Base-by-base conservation (phyloP, 2,113 vertebrate genomes). In the Nettapus auritus region DNA sequence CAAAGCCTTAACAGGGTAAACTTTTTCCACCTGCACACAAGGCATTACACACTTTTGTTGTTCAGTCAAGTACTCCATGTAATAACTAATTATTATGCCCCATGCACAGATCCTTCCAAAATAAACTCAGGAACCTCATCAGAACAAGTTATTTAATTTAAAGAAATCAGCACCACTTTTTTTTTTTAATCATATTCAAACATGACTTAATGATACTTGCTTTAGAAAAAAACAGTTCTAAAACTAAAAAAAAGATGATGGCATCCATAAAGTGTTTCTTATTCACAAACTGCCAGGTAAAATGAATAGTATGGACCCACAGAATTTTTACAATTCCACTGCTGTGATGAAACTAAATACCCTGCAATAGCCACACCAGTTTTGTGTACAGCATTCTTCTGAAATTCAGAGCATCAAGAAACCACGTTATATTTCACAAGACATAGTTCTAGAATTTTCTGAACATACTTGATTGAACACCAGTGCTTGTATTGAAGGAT, bases 21-120 rank as follows among this genome's bases (percentile, higher is more conserved):
- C 13, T 28, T 69, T 11, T 75, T 68, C 69, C 44, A 82, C 42
- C 88, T 88, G 90, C 78, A 91, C 86, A 97, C 94, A 96, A 96
- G 95, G 89, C 40, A 97, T 95, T 93, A 93, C 89, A 84, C 63
- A 91, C 83, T 69, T 88, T 73, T 63, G 13, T 40, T 52, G 22
- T 80, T 66, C 79, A 91, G 66, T 36, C 76, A 91, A 82, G 59
- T 59, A 29, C 7, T 44, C 70, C 44, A 7, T 4, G 10, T 86
- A 19, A 79, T 59, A 60, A 56, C 9, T 78, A 33, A 33, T 36
- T 44, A 38, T 33, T 89, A 44, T 59, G 5, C 42, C 34, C 38
- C 34, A 64, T 22, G 22, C 20, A 86, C 0, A 74, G 34, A 77
- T 7, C 55, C 21, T 48, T 69, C 83, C 44, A 92, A 42, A 88